Percentiles rank a stretch among this genome's conserved stretches.
Evolutionary conservation across 2,113 vertebrate genomes (phyloP).

Genomic region (Neogale vison): DNA sequence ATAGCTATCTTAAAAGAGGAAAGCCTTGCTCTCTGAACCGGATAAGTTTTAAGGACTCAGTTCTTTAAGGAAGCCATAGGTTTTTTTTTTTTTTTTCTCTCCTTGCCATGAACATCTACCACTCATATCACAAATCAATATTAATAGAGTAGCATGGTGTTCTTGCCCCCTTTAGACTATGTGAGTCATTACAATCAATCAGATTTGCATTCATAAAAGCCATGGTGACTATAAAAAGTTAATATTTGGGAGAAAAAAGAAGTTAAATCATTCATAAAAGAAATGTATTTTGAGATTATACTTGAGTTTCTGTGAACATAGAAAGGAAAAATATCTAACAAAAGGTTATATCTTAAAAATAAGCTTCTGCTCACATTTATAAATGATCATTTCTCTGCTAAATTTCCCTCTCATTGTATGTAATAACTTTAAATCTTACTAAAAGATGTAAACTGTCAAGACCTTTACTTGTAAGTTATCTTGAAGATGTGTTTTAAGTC

Average conservation of each 20-base stretch:
- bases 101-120: not conserved
- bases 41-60: constrained; percentile 69
- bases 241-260: constrained; percentile 10
- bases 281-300: constrained; percentile 26
- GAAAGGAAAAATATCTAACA: constrained; percentile 9
- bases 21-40: constrained; percentile 72
- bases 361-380: not conserved
- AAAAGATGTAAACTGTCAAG: not conserved
- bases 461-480: not conserved
- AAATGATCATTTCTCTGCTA: constrained; percentile 27
- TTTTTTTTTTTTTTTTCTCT: constrained; percentile 78
- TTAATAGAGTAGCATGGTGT: constrained; percentile 12
- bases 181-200: constrained; percentile 61
- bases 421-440: not conserved
- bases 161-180: not conserved
- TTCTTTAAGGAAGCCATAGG: constrained; percentile 52
- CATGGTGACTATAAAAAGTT: not conserved
- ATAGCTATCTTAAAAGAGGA: constrained; percentile 58
- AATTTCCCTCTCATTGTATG: not conserved
- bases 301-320: constrained; percentile 17
- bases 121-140: constrained; percentile 55
- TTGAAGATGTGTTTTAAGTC: not conserved
- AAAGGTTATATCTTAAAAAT: constrained; percentile 39
- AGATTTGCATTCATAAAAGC: constrained; percentile 56
- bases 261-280: not conserved